These are phyloP conservation scores for Tachina grossa DNA, from an alignment of 2,888 invertebrate species.

Conservation along the genomic window DNA sequence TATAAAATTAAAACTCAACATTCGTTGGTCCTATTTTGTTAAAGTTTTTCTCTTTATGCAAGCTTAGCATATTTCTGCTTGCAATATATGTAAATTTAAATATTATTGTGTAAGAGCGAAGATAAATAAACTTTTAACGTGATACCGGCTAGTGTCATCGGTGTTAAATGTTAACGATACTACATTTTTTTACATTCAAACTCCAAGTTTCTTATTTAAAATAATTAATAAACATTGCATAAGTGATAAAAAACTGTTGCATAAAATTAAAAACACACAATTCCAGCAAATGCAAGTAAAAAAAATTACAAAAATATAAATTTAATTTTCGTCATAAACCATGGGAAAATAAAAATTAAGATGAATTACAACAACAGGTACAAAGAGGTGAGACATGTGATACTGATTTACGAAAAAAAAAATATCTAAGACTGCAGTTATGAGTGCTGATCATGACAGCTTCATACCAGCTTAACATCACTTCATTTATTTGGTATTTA, in stretches of 20 bases:
- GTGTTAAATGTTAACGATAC: conserved; percentile 21
- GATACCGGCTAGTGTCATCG: conserved; percentile 15
- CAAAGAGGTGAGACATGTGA: neutral
- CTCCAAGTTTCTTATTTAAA: neutral
- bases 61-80: neutral
- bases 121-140: conserved; percentile 3
- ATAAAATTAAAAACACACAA: neutral
- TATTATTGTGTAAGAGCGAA: conserved; percentile 6
- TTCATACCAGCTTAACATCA: too few species aligned
- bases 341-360: too few species aligned
- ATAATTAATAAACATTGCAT: conserved; percentile 5
- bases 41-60: neutral
- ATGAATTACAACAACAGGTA: neutral
- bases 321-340: neutral
- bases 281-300: neutral
- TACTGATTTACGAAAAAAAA: too few species aligned
- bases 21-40: neutral
- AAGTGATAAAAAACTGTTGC: too few species aligned
- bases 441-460: neutral
- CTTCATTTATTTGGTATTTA: too few species aligned
- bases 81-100: conserved; percentile 22
- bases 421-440: too few species aligned
- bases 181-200: neutral
- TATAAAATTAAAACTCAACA: neutral
- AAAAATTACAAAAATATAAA: neutral